Conservation (phyloP, 2,888 invertebrate genomes). For the Exocentrus adspersus region DNA sequence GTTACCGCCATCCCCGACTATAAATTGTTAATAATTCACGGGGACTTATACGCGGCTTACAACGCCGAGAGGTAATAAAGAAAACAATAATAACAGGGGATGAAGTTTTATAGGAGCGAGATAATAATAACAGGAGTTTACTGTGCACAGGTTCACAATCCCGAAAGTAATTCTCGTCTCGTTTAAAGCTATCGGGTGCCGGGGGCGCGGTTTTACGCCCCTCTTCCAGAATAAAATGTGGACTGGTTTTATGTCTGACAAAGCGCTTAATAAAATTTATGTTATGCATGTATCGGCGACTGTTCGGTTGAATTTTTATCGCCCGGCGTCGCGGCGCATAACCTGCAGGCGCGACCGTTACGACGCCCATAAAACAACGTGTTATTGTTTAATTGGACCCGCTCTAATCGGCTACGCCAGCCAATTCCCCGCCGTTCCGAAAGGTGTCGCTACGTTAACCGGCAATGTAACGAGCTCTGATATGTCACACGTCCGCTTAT, state of each 20-base stretch:
- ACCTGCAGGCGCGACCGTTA: not conserved
- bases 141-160: slow-evolving; percentile 14
- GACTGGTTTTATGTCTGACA: slow-evolving; percentile 11
- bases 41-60: slow-evolving; percentile 8
- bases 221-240: slow-evolving; percentile 15
- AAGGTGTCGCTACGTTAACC: not conserved
- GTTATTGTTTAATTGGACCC: slow-evolving; percentile 19
- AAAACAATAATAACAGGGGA: slow-evolving; percentile 21
- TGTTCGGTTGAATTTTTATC: slow-evolving; percentile 18
- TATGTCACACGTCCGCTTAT: no score
- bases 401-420: not conserved
- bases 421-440: not conserved
- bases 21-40: slow-evolving; percentile 12
- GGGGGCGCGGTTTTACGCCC: slow-evolving; percentile 6
- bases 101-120: slow-evolving; percentile 10
- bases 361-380: slow-evolving; percentile 10
- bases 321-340: not conserved
- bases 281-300: slow-evolving; percentile 16
- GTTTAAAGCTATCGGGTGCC: not conserved
- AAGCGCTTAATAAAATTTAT: slow-evolving; percentile 21
- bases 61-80: slow-evolving; percentile 7
- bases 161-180: slow-evolving; percentile 15
- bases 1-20: not conserved
- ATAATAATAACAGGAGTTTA: slow-evolving; percentile 11
- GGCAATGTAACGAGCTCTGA: not conserved